Base-by-base conservation (phyloP, 2,888 invertebrate species). In the Parochlus steinenii region DNA sequence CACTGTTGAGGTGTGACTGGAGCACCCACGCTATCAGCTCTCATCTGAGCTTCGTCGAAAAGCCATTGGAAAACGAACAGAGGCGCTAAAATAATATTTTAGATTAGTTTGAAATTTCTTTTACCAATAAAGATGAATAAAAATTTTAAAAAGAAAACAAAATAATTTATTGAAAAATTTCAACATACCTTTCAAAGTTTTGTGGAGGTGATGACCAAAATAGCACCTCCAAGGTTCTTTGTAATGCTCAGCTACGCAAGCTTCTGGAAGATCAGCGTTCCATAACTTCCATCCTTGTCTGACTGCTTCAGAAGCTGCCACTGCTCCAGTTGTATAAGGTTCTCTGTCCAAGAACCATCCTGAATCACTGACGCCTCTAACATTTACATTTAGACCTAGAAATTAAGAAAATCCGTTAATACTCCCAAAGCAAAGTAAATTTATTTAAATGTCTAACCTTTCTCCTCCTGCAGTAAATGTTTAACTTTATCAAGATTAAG, bases 51-150 rank as follows among this genome's bases (percentile, higher is more conserved):
- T 51, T 90, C 89, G 54, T 93, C 92, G 55, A 89, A 92, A 32
- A 92, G 65, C 74, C 89, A 90, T 68, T 92, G 92, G 54, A 92
- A 86, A 16, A 93, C 78, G 54, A 92, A 93, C 17, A 92, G 65
- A 1, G 90, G 87, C 33, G 83, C 90, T 74, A 56, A 26, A 55
- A 51, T 37, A 37, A 39, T 33, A 27, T 25, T 41, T 31, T 15
- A 6, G 22, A 31, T 4, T 4, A 31, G 28, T n/a, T n/a, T n/a
- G n/a, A n/a, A 17, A 8, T 10, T 5, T 14, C 12, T 16, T 5
- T 39, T 17, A 26, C n/a, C 30, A 23, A 14, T 12, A 10, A 15
- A 5, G 10, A 42, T 23, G 8, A 11, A 25, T 20, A 41, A 14
- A 20, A 17, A 10, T 33, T 15, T 6, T 29, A 5, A 20, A 33